These are phyloP conservation scores for Anthonomus grandis DNA, from an alignment of 1,140 invertebrate species.

Conservation along the genomic window DNA sequence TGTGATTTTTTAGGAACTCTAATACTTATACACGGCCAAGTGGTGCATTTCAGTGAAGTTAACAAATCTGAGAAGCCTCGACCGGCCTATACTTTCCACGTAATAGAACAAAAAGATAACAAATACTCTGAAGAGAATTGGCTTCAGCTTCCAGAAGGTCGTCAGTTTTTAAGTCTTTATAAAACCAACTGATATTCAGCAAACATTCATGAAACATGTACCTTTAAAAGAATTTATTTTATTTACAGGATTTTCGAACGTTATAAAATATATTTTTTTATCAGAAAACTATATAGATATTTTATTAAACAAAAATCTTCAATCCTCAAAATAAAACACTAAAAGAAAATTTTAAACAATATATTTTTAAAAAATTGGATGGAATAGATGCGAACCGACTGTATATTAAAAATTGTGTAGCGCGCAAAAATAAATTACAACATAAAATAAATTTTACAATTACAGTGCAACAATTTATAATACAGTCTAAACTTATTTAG, in stretches of 20 bases:
- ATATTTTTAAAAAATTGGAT: constrained; percentile 23
- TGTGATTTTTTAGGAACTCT: constrained; percentile 77
- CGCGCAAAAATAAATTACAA: constrained; percentile 24
- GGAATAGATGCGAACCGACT: constrained; percentile 17
- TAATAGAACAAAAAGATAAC: constrained; percentile 75
- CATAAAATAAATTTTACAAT: constrained; percentile 15
- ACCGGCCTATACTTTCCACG: constrained; percentile 94
- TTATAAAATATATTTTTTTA: no score
- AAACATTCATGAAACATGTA: no score
- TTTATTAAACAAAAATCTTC: no score
- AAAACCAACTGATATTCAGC: constrained; percentile 57
- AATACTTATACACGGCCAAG: constrained; percentile 87
- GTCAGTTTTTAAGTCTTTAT: constrained; percentile 62
- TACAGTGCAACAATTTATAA: constrained; percentile 3
- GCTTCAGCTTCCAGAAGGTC: constrained; percentile 61
- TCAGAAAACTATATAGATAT: no score
- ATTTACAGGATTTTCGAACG: no score
- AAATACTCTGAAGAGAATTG: constrained; percentile 82
- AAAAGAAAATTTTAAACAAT: no score
- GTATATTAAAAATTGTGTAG: constrained; percentile 4
- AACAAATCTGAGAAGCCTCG: constrained; percentile 83
- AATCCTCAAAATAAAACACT: no score
- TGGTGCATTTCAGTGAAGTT: constrained; percentile 86
- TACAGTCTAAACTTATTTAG: constrained; percentile 7
- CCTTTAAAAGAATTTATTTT: no score